Conservation (phyloP, 1,140 invertebrate genomes). For the Caenorhabditis brenneri region DNA sequence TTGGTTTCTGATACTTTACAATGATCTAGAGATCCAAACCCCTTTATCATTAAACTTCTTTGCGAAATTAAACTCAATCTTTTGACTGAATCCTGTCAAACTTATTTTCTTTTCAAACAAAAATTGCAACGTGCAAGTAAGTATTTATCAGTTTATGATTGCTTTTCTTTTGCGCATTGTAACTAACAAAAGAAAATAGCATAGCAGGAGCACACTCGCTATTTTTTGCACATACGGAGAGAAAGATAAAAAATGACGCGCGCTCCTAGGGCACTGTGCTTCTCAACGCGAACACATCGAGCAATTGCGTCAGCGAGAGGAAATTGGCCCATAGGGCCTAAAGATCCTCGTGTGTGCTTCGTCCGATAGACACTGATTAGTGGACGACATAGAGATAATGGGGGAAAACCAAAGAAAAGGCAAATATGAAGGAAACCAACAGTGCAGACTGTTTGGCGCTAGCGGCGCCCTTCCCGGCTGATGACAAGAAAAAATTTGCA, state of each 20-base stretch:
- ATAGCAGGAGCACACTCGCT: too few relatives aligned
- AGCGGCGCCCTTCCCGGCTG: slow-evolving; percentile 23
- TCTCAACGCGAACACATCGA: slow-evolving; percentile 1
- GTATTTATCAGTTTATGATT: slow-evolving; percentile 21
- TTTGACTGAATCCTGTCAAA: not conserved
- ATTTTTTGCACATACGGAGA: not conserved
- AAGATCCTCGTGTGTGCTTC: not conserved
- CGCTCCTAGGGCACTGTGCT: slow-evolving; percentile 3
- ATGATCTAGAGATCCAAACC: too few relatives aligned
- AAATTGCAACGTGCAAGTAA: not conserved
- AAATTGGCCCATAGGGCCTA: not conserved
- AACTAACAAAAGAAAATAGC: slow-evolving; percentile 22
- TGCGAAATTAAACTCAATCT: too few relatives aligned
- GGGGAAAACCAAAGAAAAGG: not conserved
- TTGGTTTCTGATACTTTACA: too few relatives aligned
- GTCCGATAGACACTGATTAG: slow-evolving; percentile 34
- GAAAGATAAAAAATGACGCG: not conserved
- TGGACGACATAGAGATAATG: slow-evolving; percentile 15
- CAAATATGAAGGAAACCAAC: not conserved
- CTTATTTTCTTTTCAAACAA: not conserved
- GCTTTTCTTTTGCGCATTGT: not conserved
- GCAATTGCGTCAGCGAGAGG: slow-evolving; percentile 14
- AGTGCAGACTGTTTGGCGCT: slow-evolving; percentile 16
- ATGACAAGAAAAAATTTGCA: not conserved
- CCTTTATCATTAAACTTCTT: too few relatives aligned